Evolutionary conservation across 2,888 invertebrate species (phyloP).

Genomic region (Nephrotoma appendiculata): DNA sequence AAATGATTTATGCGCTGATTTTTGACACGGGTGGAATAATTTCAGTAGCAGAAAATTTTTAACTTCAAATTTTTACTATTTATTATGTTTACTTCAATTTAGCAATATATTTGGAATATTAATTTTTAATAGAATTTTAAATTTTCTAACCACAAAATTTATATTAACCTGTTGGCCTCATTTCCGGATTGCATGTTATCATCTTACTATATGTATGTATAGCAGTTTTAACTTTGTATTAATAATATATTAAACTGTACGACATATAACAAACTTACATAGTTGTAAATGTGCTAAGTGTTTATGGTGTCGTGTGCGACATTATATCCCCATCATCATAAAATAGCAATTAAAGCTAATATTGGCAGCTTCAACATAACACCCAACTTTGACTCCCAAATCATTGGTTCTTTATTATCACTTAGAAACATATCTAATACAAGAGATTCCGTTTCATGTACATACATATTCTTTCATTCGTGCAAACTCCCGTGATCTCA

Average conservation of each 20-base stretch:
- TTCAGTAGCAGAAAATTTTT: too few species aligned
- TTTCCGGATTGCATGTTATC: neutral
- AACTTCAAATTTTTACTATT: neutral
- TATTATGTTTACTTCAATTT: too few species aligned
- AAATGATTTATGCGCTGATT: too few species aligned
- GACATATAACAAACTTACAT: neutral
- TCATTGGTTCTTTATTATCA: neutral
- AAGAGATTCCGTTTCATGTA: neutral
- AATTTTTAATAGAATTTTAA: neutral
- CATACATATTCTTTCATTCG: neutral
- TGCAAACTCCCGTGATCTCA: neutral
- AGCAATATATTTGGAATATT: neutral
- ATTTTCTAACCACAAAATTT: neutral
- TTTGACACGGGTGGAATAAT: too few species aligned
- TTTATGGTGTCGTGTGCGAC: neutral
- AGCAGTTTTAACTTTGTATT: neutral
- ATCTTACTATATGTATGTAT: neutral
- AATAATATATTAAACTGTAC: too few species aligned
- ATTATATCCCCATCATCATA: neutral
- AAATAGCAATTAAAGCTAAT: neutral
- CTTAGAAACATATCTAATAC: neutral
- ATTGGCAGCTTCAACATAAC: neutral
- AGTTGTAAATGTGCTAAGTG: neutral
- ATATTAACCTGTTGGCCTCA: neutral
- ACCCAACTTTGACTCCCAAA: neutral